Evolutionary conservation across 2,888 invertebrate species (phyloP).

Genomic region (Drosophila helvetica): DNA sequence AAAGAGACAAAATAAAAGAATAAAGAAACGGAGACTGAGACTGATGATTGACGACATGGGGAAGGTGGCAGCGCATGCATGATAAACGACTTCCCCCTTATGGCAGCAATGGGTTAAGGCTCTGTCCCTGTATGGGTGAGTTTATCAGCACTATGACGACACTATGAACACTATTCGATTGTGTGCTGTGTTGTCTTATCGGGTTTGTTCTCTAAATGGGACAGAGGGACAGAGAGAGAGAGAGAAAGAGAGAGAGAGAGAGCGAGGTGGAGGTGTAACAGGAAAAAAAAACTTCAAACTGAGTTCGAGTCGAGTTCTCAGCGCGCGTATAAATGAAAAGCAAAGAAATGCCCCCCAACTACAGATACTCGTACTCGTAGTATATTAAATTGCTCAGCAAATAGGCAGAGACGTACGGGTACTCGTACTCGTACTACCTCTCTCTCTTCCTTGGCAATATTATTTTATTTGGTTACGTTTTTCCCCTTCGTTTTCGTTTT

Average conservation of each 20-base stretch:
- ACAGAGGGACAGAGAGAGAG: conserved; percentile 1
- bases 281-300: conserved; percentile 28
- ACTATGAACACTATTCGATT: conserved; percentile 20
- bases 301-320: conserved; percentile 26
- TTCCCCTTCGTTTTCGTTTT: conserved; percentile 25
- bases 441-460: conserved; percentile 3
- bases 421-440: not conserved
- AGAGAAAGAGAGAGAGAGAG: not conserved
- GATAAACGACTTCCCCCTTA: conserved; percentile 43
- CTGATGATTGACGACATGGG: conserved; percentile 69
- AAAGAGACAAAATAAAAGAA: conserved; percentile 40
- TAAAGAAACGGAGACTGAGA: conserved; percentile 18
- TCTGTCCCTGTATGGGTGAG: conserved; percentile 11
- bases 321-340: conserved; percentile 57
- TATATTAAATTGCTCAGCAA: conserved; percentile 71
- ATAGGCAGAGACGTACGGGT: conserved; percentile 31
- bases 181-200: conserved; percentile 50
- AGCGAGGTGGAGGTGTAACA: conserved; percentile 34
- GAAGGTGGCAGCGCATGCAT: conserved; percentile 4
- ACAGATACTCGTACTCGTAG: conserved; percentile 10
- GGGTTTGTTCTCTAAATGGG: conserved; percentile 11
- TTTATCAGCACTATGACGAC: conserved; percentile 40
- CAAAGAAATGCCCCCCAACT: conserved; percentile 43
- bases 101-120: conserved; percentile 66
- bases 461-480: conserved; percentile 50